Percentiles rank a stretch among this genome's conserved stretches.
phyloP scores from a whole-genome alignment of 2,888 invertebrate genomes.

The Mythimna ferrago region DNA sequence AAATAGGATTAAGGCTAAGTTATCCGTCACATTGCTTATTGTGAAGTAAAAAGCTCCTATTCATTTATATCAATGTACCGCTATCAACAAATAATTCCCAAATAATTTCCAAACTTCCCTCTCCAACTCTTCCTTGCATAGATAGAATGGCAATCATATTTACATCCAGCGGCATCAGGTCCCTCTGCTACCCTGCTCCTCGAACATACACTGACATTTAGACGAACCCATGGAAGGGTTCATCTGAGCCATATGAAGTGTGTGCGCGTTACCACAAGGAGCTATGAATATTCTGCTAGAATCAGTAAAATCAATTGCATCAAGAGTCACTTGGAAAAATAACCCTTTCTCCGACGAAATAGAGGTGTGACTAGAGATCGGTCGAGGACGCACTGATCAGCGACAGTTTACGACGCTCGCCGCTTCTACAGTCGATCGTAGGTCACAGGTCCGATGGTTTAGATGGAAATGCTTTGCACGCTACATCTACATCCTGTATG shows the following conservation, averaged over 20 bases:
- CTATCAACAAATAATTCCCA: too few species aligned
- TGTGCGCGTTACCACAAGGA: not conserved
- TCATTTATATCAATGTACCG: too few species aligned
- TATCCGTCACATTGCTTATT: not conserved
- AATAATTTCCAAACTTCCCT: too few species aligned
- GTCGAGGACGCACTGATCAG: not conserved
- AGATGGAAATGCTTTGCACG: not conserved
- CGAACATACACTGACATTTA: not conserved
- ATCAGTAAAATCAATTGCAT: not conserved
- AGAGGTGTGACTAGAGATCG: too few species aligned
- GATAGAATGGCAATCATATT: too few species aligned
- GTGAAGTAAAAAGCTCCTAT: too few species aligned
- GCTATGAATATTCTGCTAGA: conserved; percentile 14
- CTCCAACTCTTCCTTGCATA: too few species aligned
- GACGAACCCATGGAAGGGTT: not conserved
- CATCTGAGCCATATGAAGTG: conserved; percentile 7
- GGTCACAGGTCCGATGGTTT: not conserved
- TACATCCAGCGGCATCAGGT: too few species aligned
- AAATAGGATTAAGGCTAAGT: too few species aligned
- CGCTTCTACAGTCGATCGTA: not conserved
- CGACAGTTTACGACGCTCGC: not conserved
- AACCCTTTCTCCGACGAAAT: too few species aligned
- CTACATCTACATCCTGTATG: not conserved
- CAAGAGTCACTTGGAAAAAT: not conserved
- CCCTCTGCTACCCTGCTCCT: not conserved